Conservation (phyloP, 2,888 invertebrate genomes). For the Drosophila nr. perissopoda region DNA sequence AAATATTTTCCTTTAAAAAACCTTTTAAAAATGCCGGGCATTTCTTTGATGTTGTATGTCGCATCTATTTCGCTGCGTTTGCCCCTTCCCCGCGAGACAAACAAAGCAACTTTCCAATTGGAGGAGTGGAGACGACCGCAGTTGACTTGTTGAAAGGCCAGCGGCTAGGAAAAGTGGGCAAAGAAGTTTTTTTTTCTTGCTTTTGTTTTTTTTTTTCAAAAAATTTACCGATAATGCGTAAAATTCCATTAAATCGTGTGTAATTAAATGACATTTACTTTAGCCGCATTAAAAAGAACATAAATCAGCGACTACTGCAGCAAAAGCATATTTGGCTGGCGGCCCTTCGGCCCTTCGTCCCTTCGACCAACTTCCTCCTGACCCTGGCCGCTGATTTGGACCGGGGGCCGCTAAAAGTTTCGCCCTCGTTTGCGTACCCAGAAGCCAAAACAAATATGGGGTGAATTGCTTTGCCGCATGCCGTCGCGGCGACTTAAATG, state of each 20-base stretch:
- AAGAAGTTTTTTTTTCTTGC: conserved; percentile 13
- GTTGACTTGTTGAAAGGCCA: conserved; percentile 58
- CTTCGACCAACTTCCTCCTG: conserved; percentile 20
- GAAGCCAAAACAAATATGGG: conserved; percentile 75
- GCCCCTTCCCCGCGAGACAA: background rate
- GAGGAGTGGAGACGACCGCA: conserved; percentile 10
- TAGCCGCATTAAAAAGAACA: conserved; percentile 84
- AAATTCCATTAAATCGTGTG: conserved; percentile 84
- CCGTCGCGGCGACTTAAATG: conserved; percentile 51
- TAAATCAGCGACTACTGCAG: conserved; percentile 81
- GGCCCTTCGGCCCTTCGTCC: conserved; percentile 15
- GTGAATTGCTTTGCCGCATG: conserved; percentile 60
- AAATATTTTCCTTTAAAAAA: conserved; percentile 35
- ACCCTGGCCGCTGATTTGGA: conserved; percentile 11
- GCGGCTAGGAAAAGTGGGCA: conserved; percentile 22
- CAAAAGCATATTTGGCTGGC: conserved; percentile 59
- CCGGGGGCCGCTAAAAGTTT: conserved; percentile 50
- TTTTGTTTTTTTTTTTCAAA: conserved; percentile 21
- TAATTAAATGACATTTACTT: conserved; percentile 85
- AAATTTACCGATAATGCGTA: conserved; percentile 82
- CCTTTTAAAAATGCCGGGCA: conserved; percentile 46
- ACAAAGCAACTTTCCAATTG: background rate
- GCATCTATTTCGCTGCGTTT: conserved; percentile 19
- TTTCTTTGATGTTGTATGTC: conserved; percentile 71
- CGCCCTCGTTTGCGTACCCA: conserved; percentile 68